Conservation (phyloP, 2,888 invertebrate species). For the Yponomeuta sedellus region DNA sequence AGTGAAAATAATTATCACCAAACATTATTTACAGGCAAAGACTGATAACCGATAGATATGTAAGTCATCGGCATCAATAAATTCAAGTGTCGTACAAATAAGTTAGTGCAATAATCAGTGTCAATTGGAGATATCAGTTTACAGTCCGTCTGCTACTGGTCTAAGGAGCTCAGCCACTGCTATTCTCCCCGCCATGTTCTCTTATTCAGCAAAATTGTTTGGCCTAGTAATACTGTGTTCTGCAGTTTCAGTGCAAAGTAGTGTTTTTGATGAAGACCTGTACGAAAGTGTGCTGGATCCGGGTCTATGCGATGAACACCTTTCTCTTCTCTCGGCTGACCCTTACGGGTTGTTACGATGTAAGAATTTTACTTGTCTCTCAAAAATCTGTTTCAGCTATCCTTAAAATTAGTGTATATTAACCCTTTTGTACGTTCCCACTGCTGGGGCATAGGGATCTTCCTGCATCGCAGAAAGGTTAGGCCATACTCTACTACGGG, state of each 20-base stretch:
- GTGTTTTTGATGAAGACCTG: slow-evolving; percentile 37
- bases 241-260: slow-evolving; percentile 7
- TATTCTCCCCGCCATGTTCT: neutral
- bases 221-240: slow-evolving; percentile 5
- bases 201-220: neutral
- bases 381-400: too few species aligned
- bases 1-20: neutral
- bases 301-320: slow-evolving; percentile 29
- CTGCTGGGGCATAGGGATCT: too few species aligned
- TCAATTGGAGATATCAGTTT: neutral
- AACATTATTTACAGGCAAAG: neutral
- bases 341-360: neutral
- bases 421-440: too few species aligned
- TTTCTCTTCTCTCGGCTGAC: slow-evolving; percentile 6
- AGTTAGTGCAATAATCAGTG: neutral
- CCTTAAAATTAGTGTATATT: too few species aligned
- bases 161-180: neutral
- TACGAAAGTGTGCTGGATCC: slow-evolving; percentile 40
- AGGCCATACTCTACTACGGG: too few species aligned
- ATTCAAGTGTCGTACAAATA: neutral
- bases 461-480: too few species aligned
- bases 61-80: neutral
- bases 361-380: too few species aligned
- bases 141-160: neutral
- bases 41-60: neutral